Base-by-base conservation (phyloP, 2,113 vertebrate species). In the Chrysochloris asiatica region DNA sequence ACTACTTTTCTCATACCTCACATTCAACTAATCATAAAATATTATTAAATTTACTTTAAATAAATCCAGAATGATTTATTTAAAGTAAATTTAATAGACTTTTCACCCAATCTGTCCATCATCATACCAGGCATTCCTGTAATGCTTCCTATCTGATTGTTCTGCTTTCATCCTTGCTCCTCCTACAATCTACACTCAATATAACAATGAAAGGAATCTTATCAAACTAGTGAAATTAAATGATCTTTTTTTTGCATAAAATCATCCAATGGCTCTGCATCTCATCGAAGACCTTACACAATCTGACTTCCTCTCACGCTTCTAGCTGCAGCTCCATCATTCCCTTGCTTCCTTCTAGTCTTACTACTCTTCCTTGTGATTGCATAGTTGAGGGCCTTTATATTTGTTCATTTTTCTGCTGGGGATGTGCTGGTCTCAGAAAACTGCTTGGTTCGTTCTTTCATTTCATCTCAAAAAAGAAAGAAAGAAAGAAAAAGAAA, bases 271-370 rank as follows among this genome's bases (percentile, higher is more conserved):
- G 17, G 43, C 4, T 41, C 13, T 50, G 3, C 14, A 6, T 50
- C 19, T 50, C 63, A 9, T 9, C 30, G n/a, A 52, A 38, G 63
- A 16, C 11, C 24, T 36, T n/a, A 2, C 9, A 11, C 7, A 30
- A 69, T 4, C 7, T 41, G 33, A n/a, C 1, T 1, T 1, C 43
- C 24, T 22, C 16, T 33, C 4, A 24, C 67, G 2, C n/a, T n/a
- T n/a, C n/a, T n/a, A n/a, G n/a, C n/a, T n/a, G n/a, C n/a, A n/a
- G n/a, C n/a, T n/a, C n/a, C 8, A 50, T 54, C 16, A 47, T 6
- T 41, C 4, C 28, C 16, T 73, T 65, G 8, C 6, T 65, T 63
- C 33, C 4, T 14, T 47, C 26, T 30, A 28, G 28, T 48, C 30
- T 73, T 41, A 13, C 17, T 19, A 8, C 1, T 28, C 17, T n/a